Conservation (phyloP, 2,113 vertebrate genomes). For the Ictalurus furcatus region DNA sequence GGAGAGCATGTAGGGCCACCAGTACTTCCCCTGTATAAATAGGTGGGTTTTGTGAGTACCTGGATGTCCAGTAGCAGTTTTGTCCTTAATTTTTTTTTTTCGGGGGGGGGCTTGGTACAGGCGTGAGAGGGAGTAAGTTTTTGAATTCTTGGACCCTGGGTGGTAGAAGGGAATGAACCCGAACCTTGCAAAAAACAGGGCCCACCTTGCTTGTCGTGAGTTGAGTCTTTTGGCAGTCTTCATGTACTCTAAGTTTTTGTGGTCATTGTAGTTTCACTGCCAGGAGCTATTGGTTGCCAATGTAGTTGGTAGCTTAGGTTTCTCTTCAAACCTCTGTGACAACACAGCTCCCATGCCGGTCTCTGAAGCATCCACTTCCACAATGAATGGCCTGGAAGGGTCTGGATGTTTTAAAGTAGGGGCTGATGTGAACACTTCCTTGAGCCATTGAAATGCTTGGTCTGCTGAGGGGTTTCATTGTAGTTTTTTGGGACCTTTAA, state of each 20-base stretch:
- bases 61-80: not conserved
- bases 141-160: not conserved
- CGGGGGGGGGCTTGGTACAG: not conserved
- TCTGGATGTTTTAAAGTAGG: no score
- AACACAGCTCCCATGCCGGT: no score
- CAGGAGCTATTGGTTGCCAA: not conserved
- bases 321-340: not conserved
- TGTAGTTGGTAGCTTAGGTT: not conserved
- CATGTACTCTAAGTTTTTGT: not conserved
- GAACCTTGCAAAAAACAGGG: not conserved
- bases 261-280: not conserved
- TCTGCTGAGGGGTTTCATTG: no score
- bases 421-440: no score
- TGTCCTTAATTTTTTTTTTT: no score
- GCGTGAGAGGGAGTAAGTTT: not conserved
- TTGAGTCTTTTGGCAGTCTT: not conserved
- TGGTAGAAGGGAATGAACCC: not conserved
- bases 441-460: no score
- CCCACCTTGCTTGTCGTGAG: not conserved
- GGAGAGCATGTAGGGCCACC: not conserved
- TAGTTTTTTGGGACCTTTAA: no score
- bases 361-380: no score
- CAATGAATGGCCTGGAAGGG: no score
- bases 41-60: not conserved
- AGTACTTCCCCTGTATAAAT: no score